Conservation (phyloP, 2,888 invertebrate genomes). For the Cheilosia scutellata region DNA sequence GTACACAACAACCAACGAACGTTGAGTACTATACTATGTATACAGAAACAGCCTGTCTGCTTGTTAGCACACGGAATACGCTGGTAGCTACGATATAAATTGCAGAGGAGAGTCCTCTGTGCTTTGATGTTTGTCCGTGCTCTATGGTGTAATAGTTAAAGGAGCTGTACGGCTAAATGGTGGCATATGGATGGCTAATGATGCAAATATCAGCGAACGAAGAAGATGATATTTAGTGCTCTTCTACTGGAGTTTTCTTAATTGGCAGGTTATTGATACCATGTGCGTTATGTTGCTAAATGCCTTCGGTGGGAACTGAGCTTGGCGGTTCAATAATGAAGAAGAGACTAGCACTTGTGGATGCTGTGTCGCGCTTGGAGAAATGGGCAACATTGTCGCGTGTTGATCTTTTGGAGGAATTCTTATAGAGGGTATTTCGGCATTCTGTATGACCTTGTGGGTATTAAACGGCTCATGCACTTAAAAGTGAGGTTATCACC, state of each 20-base stretch:
- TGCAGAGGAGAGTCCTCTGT: conserved; percentile 53
- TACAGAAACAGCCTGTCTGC: conserved; percentile 45
- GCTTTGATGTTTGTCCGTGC: conserved; percentile 67
- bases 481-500: too few species aligned
- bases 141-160: conserved; percentile 46
- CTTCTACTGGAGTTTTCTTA: conserved; percentile 41
- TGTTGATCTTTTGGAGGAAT: too few species aligned
- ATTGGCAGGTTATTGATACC: conserved; percentile 64
- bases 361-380: too few species aligned
- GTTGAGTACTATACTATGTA: conserved; percentile 21
- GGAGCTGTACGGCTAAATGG: conserved; percentile 43
- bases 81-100: conserved; percentile 36
- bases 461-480: too few species aligned
- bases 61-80: conserved; percentile 65
- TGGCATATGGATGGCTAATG: conserved; percentile 71
- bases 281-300: conserved; percentile 39
- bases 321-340: neutral
- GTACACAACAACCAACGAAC: conserved; percentile 41
- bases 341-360: neutral
- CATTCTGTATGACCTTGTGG: too few species aligned
- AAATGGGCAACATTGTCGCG: too few species aligned
- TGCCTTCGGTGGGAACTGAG: conserved; percentile 32
- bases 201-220: conserved; percentile 61
- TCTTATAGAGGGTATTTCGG: too few species aligned
- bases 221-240: conserved; percentile 71